A percentile compares a stretch with the other conserved stretches of the same genome.
These are phyloP conservation scores for Promerops cafer DNA, from an alignment of 2,113 vertebrate genomes.

Conservation along the genomic window DNA sequence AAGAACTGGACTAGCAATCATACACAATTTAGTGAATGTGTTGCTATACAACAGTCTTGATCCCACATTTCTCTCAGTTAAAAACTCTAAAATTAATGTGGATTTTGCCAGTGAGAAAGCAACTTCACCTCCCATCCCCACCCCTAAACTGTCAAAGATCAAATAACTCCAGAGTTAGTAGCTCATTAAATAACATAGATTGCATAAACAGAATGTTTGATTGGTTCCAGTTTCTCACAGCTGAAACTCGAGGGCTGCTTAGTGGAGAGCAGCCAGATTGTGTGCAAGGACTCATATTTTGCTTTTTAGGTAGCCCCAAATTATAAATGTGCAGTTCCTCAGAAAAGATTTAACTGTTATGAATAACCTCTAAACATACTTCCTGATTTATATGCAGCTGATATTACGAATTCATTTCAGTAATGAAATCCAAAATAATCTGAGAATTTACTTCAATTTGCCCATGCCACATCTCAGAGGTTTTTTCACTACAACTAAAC, in stretches of 20 bases:
- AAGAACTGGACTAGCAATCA: background rate
- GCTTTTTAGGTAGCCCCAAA: background rate
- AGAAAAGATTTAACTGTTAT: background rate
- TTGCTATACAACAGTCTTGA: background rate
- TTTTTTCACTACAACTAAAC: background rate
- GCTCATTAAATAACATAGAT: background rate
- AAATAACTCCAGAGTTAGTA: background rate
- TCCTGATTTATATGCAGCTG: background rate
- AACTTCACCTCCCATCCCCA: background rate
- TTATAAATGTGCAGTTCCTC: background rate
- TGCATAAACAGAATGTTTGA: background rate
- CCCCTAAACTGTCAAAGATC: background rate
- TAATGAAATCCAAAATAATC: background rate
- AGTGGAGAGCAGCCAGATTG: background rate
- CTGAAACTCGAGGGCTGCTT: background rate
- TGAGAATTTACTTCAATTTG: background rate
- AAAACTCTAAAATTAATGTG: background rate
- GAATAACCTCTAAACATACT: background rate
- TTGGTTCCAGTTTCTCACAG: background rate
- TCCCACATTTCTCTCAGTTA: background rate
- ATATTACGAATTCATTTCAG: background rate
- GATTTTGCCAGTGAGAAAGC: background rate
- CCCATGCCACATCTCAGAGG: background rate
- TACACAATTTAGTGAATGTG: background rate
- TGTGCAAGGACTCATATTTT: background rate